Evolutionary conservation across 2,113 vertebrate species (phyloP).

Genomic region (Trinectes maculatus): DNA sequence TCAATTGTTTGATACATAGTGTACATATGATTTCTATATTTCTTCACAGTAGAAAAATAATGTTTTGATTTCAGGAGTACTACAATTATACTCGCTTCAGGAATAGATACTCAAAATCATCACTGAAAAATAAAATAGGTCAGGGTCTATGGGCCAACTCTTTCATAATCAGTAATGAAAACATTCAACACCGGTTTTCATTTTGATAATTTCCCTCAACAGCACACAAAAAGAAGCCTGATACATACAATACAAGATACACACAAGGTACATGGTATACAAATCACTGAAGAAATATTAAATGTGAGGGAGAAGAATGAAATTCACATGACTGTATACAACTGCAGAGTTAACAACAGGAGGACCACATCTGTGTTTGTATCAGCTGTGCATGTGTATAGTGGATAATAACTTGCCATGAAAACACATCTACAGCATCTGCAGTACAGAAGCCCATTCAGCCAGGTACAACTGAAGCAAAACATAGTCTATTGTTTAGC

Average conservation of each 20-base stretch:
- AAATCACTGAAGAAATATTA: conserved; percentile 53
- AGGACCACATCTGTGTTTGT: conserved; percentile 31
- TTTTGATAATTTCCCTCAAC: conserved; percentile 54
- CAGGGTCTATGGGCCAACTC: conserved; percentile 20
- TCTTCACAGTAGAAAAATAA: conserved; percentile 79
- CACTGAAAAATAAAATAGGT: conserved; percentile 49
- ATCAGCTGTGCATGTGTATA: conserved; percentile 39
- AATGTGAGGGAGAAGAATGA: conserved; percentile 45
- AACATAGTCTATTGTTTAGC: conserved; percentile 35
- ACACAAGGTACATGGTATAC: conserved; percentile 56
- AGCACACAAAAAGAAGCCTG: conserved; percentile 48
- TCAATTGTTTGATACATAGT: conserved; percentile 47
- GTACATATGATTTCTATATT: conserved; percentile 35
- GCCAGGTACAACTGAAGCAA: conserved; percentile 24
- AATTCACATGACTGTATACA: conserved; percentile 57
- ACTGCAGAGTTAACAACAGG: conserved; percentile 40
- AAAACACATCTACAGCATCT: conserved; percentile 40
- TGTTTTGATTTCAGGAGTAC: conserved; percentile 58
- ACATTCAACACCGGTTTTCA: conserved; percentile 40
- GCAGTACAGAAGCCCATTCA: conserved; percentile 20
- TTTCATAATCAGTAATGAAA: conserved; percentile 42
- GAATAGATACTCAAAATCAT: conserved; percentile 57
- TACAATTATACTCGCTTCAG: conserved; percentile 52
- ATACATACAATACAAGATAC: conserved; percentile 52
- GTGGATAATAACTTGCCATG: conserved; percentile 29